Evolutionary conservation across 1,140 invertebrate genomes (phyloP), one percentile per base, ranked within the genome.

Genomic region (Cydia splendana): DNA sequence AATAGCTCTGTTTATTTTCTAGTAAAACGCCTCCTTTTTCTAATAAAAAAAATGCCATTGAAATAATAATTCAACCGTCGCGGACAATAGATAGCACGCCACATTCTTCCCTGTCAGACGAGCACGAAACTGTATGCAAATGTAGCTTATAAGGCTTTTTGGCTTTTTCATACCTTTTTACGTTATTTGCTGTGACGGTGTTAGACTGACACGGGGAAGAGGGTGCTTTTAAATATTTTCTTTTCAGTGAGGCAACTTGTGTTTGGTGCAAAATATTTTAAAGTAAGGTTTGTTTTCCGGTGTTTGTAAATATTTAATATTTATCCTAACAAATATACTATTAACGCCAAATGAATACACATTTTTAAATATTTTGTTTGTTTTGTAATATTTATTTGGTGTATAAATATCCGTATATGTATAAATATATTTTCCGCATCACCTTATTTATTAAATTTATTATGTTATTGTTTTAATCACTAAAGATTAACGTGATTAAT

Each of bases 1-100:
- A 90, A 91, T 91, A 86, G 85, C 79, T 84, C 82, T 87, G 87
- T 91, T 90, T 89, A 89, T 90, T 90, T 91, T 88, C 82, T 82
- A 84, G 84, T 86, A 88, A 88, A 89, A 87, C 87, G 87, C 84
- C 85, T 81, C 82, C 57, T 84, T 83, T 87, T 87, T 85, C 84
- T 87, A 89, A 88, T 87, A 88, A 89, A 87, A 71, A 86, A 88
- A 89, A 86, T 86, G 81, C 82, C 81, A 78, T 84, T 85, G 85
- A 85, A 85, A 85, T 89, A 89, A 89, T 89, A 89, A 88, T 79
- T 89, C 84, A 88, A 82, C 78, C 80, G 82, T 83, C 79, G 80
- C 79, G 82, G 83, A 89, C 79, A 87, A 85, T 82, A 87, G 84
- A 85, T 86, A 81, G 80, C 87, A 88, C 80, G 84, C 82, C 80